Percentiles rank a stretch among this genome's conserved stretches.
These are phyloP conservation scores for Drosophila affinis DNA, from an alignment of 2,888 invertebrate species.

Conservation along the genomic window DNA sequence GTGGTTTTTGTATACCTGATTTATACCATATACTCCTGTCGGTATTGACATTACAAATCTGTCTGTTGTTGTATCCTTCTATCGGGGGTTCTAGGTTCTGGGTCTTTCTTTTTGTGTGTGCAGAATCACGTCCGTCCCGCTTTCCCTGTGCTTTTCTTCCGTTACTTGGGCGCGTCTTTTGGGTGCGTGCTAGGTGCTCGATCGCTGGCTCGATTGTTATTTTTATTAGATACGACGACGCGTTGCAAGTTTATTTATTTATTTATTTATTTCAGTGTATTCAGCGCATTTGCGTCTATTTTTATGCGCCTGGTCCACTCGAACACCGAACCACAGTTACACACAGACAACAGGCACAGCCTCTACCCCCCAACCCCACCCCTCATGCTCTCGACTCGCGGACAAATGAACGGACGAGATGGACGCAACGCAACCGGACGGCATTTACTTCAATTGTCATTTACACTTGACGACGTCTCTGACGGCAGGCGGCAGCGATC, in stretches of 20 bases:
- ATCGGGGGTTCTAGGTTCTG: neutral
- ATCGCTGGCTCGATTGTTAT: conserved; percentile 25
- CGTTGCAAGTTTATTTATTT: conserved; percentile 25
- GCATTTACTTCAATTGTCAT: conserved; percentile 44
- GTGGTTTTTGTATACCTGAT: neutral
- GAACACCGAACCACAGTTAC: conserved; percentile 18
- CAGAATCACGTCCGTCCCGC: neutral
- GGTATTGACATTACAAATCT: conserved; percentile 16
- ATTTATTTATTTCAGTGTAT: conserved; percentile 33
- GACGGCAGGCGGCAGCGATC: conserved; percentile 5
- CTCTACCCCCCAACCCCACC: neutral
- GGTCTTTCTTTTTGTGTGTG: neutral
- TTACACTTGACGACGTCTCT: conserved; percentile 63
- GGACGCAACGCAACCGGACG: conserved; percentile 29
- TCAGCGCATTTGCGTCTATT: conserved; percentile 51
- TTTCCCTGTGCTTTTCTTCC: conserved; percentile 12
- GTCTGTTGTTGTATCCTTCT: neutral
- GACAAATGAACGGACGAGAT: neutral
- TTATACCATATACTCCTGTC: neutral
- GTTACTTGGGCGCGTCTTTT: conserved; percentile 2
- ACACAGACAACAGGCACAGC: neutral
- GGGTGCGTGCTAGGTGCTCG: conserved; percentile 3
- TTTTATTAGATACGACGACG: conserved; percentile 28
- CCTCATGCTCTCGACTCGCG: neutral
- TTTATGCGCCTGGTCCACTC: conserved; percentile 37